Percentiles rank a stretch among this genome's conserved stretches.
phyloP scores from a whole-genome alignment of 2,888 invertebrate genomes.

The Drosophila nigricruria region DNA sequence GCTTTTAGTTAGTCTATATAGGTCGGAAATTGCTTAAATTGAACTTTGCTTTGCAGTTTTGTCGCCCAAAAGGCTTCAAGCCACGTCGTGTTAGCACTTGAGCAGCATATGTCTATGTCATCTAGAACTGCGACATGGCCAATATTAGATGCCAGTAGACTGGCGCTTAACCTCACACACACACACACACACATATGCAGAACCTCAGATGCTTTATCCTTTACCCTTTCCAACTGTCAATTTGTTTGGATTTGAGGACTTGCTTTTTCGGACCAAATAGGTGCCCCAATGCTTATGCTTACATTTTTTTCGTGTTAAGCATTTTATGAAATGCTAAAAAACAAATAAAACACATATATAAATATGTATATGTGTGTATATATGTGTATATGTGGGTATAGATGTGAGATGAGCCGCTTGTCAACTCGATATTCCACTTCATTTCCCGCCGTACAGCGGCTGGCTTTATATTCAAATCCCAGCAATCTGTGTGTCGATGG shows the following conservation, averaged over 20 bases:
- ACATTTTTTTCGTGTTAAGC: slow-evolving; percentile 35
- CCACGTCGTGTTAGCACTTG: slow-evolving; percentile 7
- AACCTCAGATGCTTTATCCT: slow-evolving; percentile 8
- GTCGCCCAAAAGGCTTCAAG: slow-evolving; percentile 10
- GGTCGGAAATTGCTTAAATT: slow-evolving; percentile 33
- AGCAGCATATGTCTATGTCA: slow-evolving; percentile 38
- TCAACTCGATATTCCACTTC: slow-evolving; percentile 71
- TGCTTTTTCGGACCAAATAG: slow-evolving; percentile 40
- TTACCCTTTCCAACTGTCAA: slow-evolving; percentile 45
- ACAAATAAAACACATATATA: slow-evolving; percentile 2
- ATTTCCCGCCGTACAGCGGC: slow-evolving; percentile 57
- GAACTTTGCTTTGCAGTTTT: slow-evolving; percentile 36
- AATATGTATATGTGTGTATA: not conserved
- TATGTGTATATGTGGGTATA: not conserved
- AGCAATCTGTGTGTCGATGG: slow-evolving; percentile 27
- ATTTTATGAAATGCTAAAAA: slow-evolving; percentile 59
- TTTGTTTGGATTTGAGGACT: slow-evolving; percentile 40
- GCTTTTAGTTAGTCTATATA: not conserved
- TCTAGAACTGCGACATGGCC: slow-evolving; percentile 29
- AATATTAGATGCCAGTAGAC: slow-evolving; percentile 38
- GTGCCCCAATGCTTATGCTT: slow-evolving; percentile 27
- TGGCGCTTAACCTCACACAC: not conserved
- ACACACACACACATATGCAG: not conserved
- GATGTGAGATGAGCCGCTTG: slow-evolving; percentile 17
- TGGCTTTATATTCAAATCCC: slow-evolving; percentile 50